Base-by-base conservation (phyloP, 2,113 vertebrate genomes). In the Nibea coibor region DNA sequence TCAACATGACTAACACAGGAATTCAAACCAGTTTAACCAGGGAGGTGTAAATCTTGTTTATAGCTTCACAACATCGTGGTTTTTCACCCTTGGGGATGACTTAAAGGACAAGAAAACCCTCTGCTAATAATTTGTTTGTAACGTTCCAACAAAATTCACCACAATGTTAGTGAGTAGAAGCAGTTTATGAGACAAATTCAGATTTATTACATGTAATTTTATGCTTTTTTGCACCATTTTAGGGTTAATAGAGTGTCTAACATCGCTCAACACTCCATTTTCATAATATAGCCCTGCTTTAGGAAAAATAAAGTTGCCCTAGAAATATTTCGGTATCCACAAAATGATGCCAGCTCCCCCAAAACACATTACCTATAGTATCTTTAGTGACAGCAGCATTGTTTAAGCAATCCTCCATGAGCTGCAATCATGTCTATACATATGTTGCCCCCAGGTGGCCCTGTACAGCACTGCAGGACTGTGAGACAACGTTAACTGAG, bases 361-460 rank as follows among this genome's bases (percentile, higher is more conserved):
- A 39, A 20, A 5, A 3, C 42, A 56, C 20, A 51, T 3, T 7
- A 66, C 9, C 12, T 11, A 31, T 6, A n/a, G 26, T 22, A 53
- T 75, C 8, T 62, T 48, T 24, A 28, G 4, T 50, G 22, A 39
- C 0, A 39, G 24, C 0, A 63, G 43, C 19, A 53, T 50, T 45
- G 5, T 8, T 74, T 7, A 56, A 64, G 9, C 35, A 50, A 50
- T 9, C 5, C 35, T 10, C 43, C 4, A 68, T 58, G 4, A 4
- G 15, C n/a, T 35, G 19, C 6, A 26, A 45, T 9, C 12, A 50
- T 50, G 1, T 47, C 20, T 16, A n/a, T n/a, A 19, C 35, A 0
- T 3, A 62, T 77, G 67, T 5, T 72, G 78, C 86, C 87, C 72
- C 75, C 80, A 10, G 53, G 84, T 81, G 90, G 86, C 20, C 6